A percentile compares a stretch with the other conserved stretches of the same genome.
phyloP scores from a whole-genome alignment of 2,888 invertebrate genomes.

The Lysandra bellargus region DNA sequence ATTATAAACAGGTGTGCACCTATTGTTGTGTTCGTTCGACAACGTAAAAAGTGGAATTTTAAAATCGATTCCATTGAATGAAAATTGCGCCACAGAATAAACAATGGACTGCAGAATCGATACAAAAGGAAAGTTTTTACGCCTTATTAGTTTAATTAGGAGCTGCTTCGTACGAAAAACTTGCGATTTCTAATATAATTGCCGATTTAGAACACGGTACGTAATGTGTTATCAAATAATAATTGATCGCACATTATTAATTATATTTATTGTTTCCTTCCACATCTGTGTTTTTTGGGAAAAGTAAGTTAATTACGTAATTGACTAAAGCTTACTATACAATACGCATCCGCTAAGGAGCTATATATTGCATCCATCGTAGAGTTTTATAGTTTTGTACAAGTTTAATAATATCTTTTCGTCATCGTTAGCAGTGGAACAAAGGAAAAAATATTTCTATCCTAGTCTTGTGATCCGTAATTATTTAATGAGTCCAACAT shows the following conservation, averaged over 20 bases:
- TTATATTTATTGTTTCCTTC: constrained; percentile 14
- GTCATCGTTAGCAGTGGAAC: too few species aligned
- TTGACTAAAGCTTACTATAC: background rate
- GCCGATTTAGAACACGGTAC: background rate
- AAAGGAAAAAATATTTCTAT: too few species aligned
- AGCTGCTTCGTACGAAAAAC: background rate
- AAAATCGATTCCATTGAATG: background rate
- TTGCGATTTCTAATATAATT: background rate
- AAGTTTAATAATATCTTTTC: too few species aligned
- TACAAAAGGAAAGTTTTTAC: background rate
- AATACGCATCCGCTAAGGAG: too few species aligned
- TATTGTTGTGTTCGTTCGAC: background rate
- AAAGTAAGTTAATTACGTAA: background rate
- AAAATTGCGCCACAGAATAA: background rate
- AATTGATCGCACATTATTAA: background rate
- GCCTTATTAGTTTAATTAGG: constrained; percentile 10
- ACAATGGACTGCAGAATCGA: background rate
- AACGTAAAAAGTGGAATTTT: background rate
- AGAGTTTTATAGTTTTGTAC: too few species aligned
- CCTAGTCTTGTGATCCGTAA: too few species aligned
- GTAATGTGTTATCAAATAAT: background rate
- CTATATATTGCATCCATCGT: too few species aligned
- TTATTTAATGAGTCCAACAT: too few species aligned
- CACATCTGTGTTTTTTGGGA: background rate
- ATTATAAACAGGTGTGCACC: background rate